Base-by-base conservation (phyloP, 2,113 vertebrate species). In the western clawed frog (Xenopus tropicalis) region DNA sequence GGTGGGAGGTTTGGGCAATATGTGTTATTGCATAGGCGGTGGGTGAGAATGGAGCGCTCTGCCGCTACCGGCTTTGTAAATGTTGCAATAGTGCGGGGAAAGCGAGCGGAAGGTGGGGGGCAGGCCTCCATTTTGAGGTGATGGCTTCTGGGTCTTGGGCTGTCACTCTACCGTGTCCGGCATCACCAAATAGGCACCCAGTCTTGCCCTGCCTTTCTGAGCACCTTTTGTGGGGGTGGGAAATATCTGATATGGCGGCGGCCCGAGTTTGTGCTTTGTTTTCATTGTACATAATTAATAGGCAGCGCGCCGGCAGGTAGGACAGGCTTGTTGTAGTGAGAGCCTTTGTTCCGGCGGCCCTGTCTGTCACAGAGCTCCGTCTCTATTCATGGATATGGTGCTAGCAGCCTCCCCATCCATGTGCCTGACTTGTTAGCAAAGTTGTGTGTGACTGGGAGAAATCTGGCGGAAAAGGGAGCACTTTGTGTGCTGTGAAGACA, bases 401-500 rank as follows among this genome's bases (percentile, higher is more conserved):
- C 14, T 16, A 10, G 13, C 10, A 14, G 13, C 6, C 19, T 52
- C 48, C 48, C 11, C 11, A 4, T 52, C 13, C 48, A 52, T 52
- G 48, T 42, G 61, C 61, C 61, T 19, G 6, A 17, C 10, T 61
- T 24, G 22, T 23, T 5, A 14, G 13, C 48, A 52, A 52, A 52
- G 13, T 16, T 16, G 3, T 13, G 48, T 14, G 48, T 19, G 19
- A 16, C 13, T 52, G 48, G 48, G 29, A 37, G 2, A 37, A 37
- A 37, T 37, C 6, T 37, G 29, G 2, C 29, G 29, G 29, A 37
- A 9, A n/a, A 63, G 16, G 29, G 21, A 62, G 23, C n/a, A 20
- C 52, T 66, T 66, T 74, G 51, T 48, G 16, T 42, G 16, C 19
- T 66, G 14, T 46, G 12, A 46, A 64, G 71, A 57, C 52, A 11